These are phyloP conservation scores for Chrysomallon squamiferum DNA, from an alignment of 1,140 invertebrate species.

Conservation along the genomic window DNA sequence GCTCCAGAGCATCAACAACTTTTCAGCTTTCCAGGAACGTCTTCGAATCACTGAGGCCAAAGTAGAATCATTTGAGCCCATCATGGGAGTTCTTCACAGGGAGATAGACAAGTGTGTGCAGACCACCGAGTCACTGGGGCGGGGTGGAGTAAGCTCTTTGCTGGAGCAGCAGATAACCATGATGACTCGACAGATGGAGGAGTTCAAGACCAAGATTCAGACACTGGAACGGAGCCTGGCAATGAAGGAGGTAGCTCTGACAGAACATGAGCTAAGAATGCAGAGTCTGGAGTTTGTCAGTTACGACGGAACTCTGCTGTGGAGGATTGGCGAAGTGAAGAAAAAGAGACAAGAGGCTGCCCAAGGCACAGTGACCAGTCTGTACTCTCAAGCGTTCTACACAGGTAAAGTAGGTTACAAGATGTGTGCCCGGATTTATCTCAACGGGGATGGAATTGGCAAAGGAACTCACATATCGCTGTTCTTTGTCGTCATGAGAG, in stretches of 20 bases:
- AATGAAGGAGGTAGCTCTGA: constrained; percentile 41
- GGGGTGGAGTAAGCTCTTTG: not conserved
- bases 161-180: not conserved
- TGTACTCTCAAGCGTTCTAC: constrained; percentile 59
- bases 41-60: constrained; percentile 19
- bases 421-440: constrained; percentile 82
- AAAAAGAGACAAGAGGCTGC: constrained; percentile 48
- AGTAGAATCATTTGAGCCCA: constrained; percentile 31
- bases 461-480: constrained; percentile 58
- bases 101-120: constrained; percentile 34
- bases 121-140: constrained; percentile 25
- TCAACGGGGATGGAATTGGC: constrained; percentile 73
- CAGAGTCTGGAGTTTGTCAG: constrained; percentile 39
- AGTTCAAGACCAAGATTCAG: constrained; percentile 30
- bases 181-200: constrained; percentile 17
- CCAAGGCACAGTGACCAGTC: constrained; percentile 46
- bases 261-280: constrained; percentile 41
- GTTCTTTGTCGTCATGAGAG: constrained; percentile 61
- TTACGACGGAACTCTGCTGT: constrained; percentile 54
- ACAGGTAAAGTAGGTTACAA: constrained; percentile 70
- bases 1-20: constrained; percentile 4
- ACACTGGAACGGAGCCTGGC: constrained; percentile 36
- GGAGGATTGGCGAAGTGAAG: constrained; percentile 53
- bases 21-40: constrained; percentile 5
- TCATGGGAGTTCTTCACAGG: constrained; percentile 32